Base-by-base conservation (phyloP, 2,888 invertebrate genomes). In the Drosophila imparisetae region DNA sequence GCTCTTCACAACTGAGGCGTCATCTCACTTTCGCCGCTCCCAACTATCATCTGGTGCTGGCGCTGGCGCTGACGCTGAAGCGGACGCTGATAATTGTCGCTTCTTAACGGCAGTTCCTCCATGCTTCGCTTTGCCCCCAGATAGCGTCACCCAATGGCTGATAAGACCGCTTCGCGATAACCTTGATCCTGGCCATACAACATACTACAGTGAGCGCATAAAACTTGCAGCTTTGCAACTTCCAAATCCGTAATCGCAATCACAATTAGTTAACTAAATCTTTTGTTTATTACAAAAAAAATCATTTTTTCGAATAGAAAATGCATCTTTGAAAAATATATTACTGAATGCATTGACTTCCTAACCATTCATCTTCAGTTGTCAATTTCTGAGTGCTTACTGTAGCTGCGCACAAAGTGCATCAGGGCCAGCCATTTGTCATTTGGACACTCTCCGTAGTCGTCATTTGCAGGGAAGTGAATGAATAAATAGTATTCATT, bases 151-250 rank as follows among this genome's bases (percentile, higher is more conserved):
- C 63, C 30, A 21, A 45, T 36, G 30, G 29, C 61, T 76, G 78
- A 78, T 78, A 78, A 76, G 54, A n/a, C 10, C 11, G 15, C 21
- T 29, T 61, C 59, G 69, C 60, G 84, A 83, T 83, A 84, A 83
- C 83, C 83, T 83, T 83, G 83, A 89, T 83, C 81, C 83, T 83
- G 84, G 63, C 65, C 63, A 48, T 10, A 42, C 21, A 29, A 27
- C 63, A 62, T 29, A 32, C 29, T 40, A 57, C 57, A 57, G 57
- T 42, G 42, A 29, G 18, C 29, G n/a, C 24, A 38, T 13, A 13
- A 7, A 8, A 29, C 18, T 29, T n/a, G 24, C 18, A 11, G 24
- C 13, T 32, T 32, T 10, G 32, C 32, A 10, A 11, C 32, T 32
- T 11, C 11, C 45, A 21, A 21, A 15, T 21, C 21, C 45, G 7